Evolutionary conservation across 2,888 invertebrate genomes (phyloP), one percentile per base, ranked within the genome.

Genomic region (Cataglyphis livida): DNA sequence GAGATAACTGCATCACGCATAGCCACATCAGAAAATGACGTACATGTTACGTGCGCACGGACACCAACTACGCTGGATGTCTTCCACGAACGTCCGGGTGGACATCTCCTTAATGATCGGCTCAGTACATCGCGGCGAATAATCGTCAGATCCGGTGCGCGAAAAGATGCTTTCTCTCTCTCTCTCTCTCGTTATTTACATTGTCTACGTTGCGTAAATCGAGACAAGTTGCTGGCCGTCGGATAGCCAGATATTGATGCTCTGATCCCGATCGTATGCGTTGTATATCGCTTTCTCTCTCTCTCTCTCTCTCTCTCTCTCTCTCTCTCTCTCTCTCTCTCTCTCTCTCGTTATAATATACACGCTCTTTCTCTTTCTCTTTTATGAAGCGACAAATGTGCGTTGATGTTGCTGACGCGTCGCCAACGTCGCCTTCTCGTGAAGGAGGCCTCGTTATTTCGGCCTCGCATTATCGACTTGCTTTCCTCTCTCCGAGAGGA

Each of bases 91-190:
- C 87, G 83, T 83, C 82, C 84, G 86, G 81, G 87, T 85, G 87
- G 88, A 91, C 91, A 92, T 91, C 90, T 88, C 90, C 90, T 91
- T 91, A 91, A 92, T 91, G 92, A 92, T 92, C 91, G 91, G 88
- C 85, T 75, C 79, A 78, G 84, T 90, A 91, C 92, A 93, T 92
- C 93, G 91, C 87, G 88, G 81, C 83, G 91, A 91, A 93, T 92
- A 93, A 93, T 93, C 91, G 91, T 92, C 91, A 91, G 92, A 92
- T 93, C 93, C 93, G 93, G 93, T 91, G 71, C 70, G 66, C 66
- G 66, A 61, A 74, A 84, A 84, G 87, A 83, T 84, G 88, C 85
- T 66, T 41, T 38, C 85, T 44, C 15, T 15, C 6, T 48, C 84
- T 73, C 18, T 48, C 48, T 48, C 48, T 48, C 87, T 89, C 83